Percentiles rank a stretch among this genome's conserved stretches.
phyloP scores from a whole-genome alignment of 2,888 invertebrate species.

The Mythimna lalbum region DNA sequence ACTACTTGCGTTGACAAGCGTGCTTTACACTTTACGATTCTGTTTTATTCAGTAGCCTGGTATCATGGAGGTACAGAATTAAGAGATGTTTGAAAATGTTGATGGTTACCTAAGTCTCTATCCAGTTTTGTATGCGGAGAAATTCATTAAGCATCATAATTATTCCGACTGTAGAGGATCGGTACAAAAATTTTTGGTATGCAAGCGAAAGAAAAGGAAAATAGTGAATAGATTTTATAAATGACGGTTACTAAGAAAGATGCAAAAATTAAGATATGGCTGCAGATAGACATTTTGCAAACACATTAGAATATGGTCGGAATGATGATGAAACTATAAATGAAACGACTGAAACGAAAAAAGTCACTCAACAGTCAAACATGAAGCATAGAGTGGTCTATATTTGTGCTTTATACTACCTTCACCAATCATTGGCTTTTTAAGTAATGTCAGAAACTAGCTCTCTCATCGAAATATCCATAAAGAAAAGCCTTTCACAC shows the following conservation, averaged over 20 bases:
- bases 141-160: neutral
- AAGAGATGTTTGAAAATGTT: conserved; percentile 5
- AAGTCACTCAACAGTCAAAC: neutral
- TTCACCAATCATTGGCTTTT: neutral
- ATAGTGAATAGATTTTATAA: too few relatives aligned
- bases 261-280: too few relatives aligned
- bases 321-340: neutral
- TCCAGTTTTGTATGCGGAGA: neutral
- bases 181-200: too few relatives aligned
- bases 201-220: too few relatives aligned
- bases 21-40: conserved; percentile 34
- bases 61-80: conserved; percentile 12
- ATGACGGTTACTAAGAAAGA: too few relatives aligned
- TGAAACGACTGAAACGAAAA: too few relatives aligned
- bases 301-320: neutral
- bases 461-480: neutral
- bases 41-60: conserved; percentile 29
- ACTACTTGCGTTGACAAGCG: conserved; percentile 48
- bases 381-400: neutral
- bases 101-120: neutral
- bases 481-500: conserved; percentile 6
- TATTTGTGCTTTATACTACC: neutral
- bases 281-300: neutral
- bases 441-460: neutral
- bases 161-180: too few relatives aligned